These are phyloP conservation scores for Papilio polytes DNA, from an alignment of 1,140 invertebrate species.

Conservation along the genomic window DNA sequence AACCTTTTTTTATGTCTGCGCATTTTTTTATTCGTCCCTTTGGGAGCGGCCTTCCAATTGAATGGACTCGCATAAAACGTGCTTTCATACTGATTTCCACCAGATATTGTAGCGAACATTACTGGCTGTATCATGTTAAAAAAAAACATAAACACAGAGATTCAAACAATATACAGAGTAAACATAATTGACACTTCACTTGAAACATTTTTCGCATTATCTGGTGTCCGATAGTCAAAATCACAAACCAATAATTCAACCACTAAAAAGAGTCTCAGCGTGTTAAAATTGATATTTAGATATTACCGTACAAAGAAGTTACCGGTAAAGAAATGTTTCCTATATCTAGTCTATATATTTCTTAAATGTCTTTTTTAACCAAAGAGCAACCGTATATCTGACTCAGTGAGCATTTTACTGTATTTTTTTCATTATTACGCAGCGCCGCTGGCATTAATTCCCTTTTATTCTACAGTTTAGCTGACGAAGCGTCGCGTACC, in stretches of 20 bases:
- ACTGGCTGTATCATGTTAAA: neutral
- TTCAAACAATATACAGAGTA: too few species aligned
- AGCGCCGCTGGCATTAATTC: constrained; percentile 12
- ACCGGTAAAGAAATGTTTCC: too few species aligned
- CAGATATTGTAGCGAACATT: neutral
- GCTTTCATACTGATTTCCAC: constrained; percentile 14
- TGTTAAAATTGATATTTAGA: too few species aligned
- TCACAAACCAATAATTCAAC: too few species aligned
- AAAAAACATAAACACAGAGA: neutral
- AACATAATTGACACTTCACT: too few species aligned
- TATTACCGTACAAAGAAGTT: too few species aligned
- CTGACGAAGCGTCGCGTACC: constrained; percentile 17
- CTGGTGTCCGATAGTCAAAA: too few species aligned
- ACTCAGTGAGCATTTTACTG: neutral
- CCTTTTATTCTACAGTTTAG: constrained; percentile 18
- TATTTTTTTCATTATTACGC: constrained; percentile 17
- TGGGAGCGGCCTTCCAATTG: constrained; percentile 21
- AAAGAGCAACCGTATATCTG: constrained; percentile 2
- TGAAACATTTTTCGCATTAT: too few species aligned
- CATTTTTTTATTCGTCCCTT: constrained; percentile 34
- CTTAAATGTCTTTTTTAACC: neutral
- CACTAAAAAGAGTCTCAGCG: too few species aligned
- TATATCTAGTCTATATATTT: too few species aligned
- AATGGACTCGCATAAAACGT: constrained; percentile 25
- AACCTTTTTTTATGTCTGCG: constrained; percentile 32